Base-by-base conservation (phyloP, 2,797 vertebrate species). In the Bovichtus diacanthus region DNA sequence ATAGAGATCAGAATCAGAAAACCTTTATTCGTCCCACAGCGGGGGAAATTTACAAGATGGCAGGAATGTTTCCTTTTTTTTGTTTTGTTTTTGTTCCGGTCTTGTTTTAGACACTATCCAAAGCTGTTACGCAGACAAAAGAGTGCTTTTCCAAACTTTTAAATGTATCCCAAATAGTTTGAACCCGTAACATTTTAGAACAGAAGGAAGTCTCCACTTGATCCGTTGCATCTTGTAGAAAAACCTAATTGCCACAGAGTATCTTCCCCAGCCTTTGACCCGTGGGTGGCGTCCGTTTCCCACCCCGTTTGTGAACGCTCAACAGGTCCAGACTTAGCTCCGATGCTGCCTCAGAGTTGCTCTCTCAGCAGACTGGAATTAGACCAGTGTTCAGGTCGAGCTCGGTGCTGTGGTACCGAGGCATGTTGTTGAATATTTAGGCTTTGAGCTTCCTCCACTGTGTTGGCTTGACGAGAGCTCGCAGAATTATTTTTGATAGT, bases 341-440 rank as follows among this genome's bases (percentile, higher is more conserved):
- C 15, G 63, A 34, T 69, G 64, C 78, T 76, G 55, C 51, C 56
- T 64, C 25, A 70, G 62, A 71, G 65, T 39, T 85, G 78, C 86
- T 85, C 80, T 23, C 49, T 91, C 90, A 90, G 90, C 90, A 85
- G 73, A 64, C 88, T 92, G 81, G 66, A 90, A 90, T 92, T 90
- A 93, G 91, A 88, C 78, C 70, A 41, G 49, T 47, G 75, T 82
- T 78, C 83, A 76, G 73, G 58, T 67, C 81, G 65, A 80, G 62
- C 83, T 66, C 67, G 64, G 19, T 72, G 58, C 65, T 43, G 70
- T 18, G 76, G 56, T 19, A n/a, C 29, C 0, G 27, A 54, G 60
- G 61, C 77, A 67, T 70, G 78, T 54, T 84, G 78, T 54, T 66
- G 69, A 74, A 73, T 44, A 47, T 31, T 29, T 54, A 31, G 58